Evolutionary conservation across 1,140 invertebrate species (phyloP), one percentile per base, ranked within the genome.

Genomic region (Argopecten irradians): DNA sequence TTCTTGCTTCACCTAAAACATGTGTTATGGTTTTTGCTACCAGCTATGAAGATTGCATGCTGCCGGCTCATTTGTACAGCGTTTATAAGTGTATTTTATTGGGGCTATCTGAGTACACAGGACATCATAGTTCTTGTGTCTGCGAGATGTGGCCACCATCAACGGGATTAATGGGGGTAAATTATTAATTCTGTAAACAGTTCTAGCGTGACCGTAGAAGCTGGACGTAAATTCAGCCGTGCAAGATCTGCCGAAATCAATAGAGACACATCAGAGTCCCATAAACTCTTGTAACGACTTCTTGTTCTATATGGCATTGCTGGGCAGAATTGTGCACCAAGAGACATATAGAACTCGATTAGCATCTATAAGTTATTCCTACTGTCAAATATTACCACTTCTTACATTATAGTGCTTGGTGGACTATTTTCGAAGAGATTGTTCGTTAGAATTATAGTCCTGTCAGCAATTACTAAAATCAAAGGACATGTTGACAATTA

Each of bases 201-300:
- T 71, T 71, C 8, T 71, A 16, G 55, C 55, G 55, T 71, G 55
- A 71, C n/a, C 22, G 55, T 22, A 71, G 22, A n/a, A 71, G 55
- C n/a, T 11, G 11, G 55, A 71, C n/a, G 16, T 28, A n/a, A 71
- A 71, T n/a, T n/a, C 55, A n/a, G n/a, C 55, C 5, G 1, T 71
- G 22, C 55, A 71, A 71, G 55, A 71, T 71, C 55, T 71, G 55
- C 28, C 55, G 55, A 71, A 71, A 71, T 71, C 55, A 71, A 71
- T 71, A 71, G 55, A 28, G 16, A 71, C n/a, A 71, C 55, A 16
- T n/a, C 16, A 3, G 55, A 71, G 55, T 8, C n/a, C 55, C 11
- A 71, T 71, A 71, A 71, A 71, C 55, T 71, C 8, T n/a, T 28
- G n/a, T 71, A 71, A 71, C 28, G n/a, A 5, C 55, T 71, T 8